These are phyloP conservation scores for Plecotus auritus DNA, from an alignment of 2,113 vertebrate species.

Conservation along the genomic window DNA sequence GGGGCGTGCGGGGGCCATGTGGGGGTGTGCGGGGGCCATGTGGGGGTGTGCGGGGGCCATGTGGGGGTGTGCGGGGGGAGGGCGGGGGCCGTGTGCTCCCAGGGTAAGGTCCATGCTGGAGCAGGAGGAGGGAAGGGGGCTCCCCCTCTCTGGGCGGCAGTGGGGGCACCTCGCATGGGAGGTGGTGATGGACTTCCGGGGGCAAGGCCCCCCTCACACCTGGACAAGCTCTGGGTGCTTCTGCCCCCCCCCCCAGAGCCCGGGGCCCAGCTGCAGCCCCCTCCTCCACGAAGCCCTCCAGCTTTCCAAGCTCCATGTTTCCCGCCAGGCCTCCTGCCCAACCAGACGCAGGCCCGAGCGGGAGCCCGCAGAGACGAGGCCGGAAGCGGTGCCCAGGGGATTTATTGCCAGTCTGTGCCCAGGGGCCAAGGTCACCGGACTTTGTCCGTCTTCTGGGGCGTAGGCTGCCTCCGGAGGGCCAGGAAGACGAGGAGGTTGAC, in stretches of 20 bases:
- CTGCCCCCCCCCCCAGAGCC: background rate
- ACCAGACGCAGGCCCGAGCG: background rate
- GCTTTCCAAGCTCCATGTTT: background rate
- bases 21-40: too few relatives aligned
- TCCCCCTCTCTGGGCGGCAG: rapidly evolving
- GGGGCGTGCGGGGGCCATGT: background rate
- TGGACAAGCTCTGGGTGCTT: background rate
- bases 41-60: background rate
- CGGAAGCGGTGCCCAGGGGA: background rate
- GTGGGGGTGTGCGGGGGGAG: too few relatives aligned
- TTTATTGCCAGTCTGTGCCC: constrained; percentile 65
- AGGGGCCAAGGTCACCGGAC: background rate
- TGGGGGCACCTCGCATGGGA: background rate
- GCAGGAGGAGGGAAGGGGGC: background rate
- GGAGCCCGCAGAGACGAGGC: background rate
- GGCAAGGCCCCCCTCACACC: background rate
- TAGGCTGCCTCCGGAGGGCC: constrained; percentile 77
- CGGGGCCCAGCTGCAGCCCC: background rate
- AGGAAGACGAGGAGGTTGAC: constrained; percentile 83
- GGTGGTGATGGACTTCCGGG: rapidly evolving
- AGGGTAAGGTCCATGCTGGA: background rate
- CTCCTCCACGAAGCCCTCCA: background rate
- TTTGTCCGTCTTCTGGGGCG: constrained; percentile 59
- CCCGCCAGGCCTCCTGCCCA: background rate
- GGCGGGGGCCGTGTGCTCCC: too few relatives aligned